Conservation (phyloP, 2,797 vertebrate species). For the Sus cebifrons region DNA sequence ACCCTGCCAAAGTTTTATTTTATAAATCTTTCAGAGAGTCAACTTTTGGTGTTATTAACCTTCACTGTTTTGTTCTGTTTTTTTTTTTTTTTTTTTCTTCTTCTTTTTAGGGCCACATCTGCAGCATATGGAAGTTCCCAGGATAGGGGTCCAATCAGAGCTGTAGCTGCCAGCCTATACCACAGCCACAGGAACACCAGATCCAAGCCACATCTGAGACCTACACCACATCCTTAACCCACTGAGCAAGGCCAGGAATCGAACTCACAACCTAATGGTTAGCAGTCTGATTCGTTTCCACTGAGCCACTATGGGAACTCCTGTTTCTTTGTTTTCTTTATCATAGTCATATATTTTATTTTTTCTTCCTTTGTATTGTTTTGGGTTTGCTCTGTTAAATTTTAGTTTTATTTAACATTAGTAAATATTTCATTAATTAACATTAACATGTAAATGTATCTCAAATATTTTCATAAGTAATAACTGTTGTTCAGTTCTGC, state of each 20-base stretch:
- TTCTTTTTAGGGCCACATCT: not conserved
- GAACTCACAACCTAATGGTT: no score
- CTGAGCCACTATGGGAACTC: no score
- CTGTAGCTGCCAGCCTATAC: no score
- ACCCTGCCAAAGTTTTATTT: not conserved
- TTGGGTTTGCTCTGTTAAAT: not conserved
- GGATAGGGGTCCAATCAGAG: no score
- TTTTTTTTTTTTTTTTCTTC: not conserved
- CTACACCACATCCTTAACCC: no score
- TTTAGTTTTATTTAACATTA: constrained; percentile 4
- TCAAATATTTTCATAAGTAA: not conserved
- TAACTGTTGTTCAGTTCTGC: not conserved
- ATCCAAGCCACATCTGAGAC: no score
- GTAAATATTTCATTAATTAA: constrained; percentile 10
- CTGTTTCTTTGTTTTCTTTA: not conserved
- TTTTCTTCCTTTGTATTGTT: constrained; percentile 4
- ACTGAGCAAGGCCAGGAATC: no score
- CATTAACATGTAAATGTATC: not conserved
- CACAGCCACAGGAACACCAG: no score
- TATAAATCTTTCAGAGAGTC: constrained; percentile 6
- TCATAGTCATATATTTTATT: not conserved
- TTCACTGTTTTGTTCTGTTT: constrained; percentile 4
- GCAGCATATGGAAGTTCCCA: no score
- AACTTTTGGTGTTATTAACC: not conserved
- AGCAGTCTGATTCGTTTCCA: no score